phyloP scores from a whole-genome alignment of 35 echinoderm and acorn worm species.

The Diadema setosum region DNA sequence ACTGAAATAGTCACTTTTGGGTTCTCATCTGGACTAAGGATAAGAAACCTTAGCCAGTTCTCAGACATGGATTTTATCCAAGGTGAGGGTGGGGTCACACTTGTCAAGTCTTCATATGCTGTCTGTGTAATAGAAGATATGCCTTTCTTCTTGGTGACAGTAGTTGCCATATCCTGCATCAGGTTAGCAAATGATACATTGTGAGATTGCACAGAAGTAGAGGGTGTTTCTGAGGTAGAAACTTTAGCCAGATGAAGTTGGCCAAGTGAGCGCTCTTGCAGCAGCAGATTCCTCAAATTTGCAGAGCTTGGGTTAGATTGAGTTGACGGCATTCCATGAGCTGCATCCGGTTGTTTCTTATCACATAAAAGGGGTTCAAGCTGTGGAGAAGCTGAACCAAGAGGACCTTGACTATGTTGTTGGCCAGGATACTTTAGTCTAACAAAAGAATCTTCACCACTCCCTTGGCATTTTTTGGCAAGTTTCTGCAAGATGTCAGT shows the following conservation, averaged over 20 bases:
- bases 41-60: neutral
- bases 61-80: neutral
- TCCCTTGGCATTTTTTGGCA: neutral
- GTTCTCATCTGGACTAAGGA: neutral
- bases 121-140: neutral
- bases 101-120: neutral
- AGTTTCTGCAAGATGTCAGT: conserved; percentile 16
- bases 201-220: neutral
- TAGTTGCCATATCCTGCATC: conserved; percentile 1
- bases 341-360: neutral
- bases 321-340: neutral
- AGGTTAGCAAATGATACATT: conserved; percentile 4
- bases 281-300: neutral
- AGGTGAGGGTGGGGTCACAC: neutral
- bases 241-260: neutral
- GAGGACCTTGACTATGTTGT: neutral
- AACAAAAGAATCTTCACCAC: neutral
- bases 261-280: neutral
- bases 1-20: neutral
- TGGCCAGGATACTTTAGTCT: neutral
- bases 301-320: neutral
- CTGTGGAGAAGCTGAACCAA: neutral
- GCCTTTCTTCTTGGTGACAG: neutral
- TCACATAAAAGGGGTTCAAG: neutral
- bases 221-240: neutral